Evolutionary conservation across 2,888 invertebrate species (phyloP), one percentile per base, ranked within the genome.

Genomic region (Exephanes ischioxanthus): DNA sequence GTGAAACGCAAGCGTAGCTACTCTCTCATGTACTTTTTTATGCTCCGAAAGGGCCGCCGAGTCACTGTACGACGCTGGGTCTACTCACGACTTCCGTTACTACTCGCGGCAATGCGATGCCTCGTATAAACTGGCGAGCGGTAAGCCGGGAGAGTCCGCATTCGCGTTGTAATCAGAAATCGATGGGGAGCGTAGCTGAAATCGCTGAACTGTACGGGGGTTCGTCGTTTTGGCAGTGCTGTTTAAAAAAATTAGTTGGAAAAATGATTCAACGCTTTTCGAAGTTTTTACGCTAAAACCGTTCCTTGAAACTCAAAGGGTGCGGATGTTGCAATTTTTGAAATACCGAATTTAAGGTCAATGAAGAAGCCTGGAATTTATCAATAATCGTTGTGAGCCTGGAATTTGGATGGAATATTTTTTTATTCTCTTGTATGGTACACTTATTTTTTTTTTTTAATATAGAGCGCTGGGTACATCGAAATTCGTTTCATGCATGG

Each of bases 131-230:
- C 63, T 30, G 33, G 6, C 5, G 30, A 1, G 33, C 33, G 1
- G 33, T 63, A 33, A 33, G 33, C 16, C n/a, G 33, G 16, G 16
- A 63, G 33, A 63, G 33, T 19, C 19, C 22, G 26, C 22, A 77
- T 41, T 67, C 26, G 55, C 41, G 53, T 77, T 33, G 26, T 22
- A 26, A 67, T 77, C 19, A 51, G 33, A 72, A 72, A 80, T 66
- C n/a, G 33, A 33, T 41, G 55, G 45, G 19, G 26, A 53, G 37
- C 33, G 22, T 0, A 7, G 53, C 7, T 55, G 67, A 67, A 22
- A 19, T 9, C 67, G 41, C 41, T 53, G 41, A 11, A 26, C 16
- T 33, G 33, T 33, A 6, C 16, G 9, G n/a, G 2, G n/a, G 14
- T 30, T 5, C 30, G 33, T 7, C 26, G 58, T 26, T 58, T 16